Percentiles rank a stretch among this genome's conserved stretches.
phyloP scores from a whole-genome alignment of 2,113 vertebrate species.

The Brachyhypopomus occidentalis region DNA sequence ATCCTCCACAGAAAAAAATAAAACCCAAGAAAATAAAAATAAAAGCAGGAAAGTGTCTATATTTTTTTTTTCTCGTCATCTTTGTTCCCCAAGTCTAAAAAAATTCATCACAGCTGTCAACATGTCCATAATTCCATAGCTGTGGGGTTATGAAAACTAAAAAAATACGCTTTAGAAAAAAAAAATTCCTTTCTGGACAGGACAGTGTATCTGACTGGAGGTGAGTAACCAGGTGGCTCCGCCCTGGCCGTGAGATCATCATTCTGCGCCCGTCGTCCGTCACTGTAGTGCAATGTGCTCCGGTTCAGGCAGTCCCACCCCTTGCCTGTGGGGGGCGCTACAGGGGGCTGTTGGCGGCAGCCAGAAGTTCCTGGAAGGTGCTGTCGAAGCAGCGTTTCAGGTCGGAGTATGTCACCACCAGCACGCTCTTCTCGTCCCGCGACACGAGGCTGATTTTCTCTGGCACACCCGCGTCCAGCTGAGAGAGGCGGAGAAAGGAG shows the following conservation, averaged over 20 bases:
- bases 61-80: constrained; percentile 43
- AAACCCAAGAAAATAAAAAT: constrained; percentile 81
- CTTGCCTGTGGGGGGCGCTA: constrained; percentile 75
- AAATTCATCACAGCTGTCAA: constrained; percentile 76
- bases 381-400: constrained; percentile 99
- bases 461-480: constrained; percentile 97
- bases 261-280: constrained; percentile 68
- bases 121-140: constrained; percentile 74
- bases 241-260: constrained; percentile 66
- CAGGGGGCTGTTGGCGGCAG: constrained; percentile 91
- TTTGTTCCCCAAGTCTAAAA: constrained; percentile 90
- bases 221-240: constrained; percentile 77
- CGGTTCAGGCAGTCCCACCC: constrained; percentile 75
- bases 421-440: constrained; percentile 97
- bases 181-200: constrained; percentile 88
- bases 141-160: constrained; percentile 82
- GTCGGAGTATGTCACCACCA: constrained; percentile 98
- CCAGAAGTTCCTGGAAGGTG: constrained; percentile 98
- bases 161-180: constrained; percentile 73
- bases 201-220: constrained; percentile 95
- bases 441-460: constrained; percentile 99
- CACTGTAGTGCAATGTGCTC: constrained; percentile 95
- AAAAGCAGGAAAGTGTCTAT: constrained; percentile 86
- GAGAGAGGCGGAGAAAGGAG: constrained; percentile 6
- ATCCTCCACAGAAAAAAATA: constrained; percentile 85